Evolutionary conservation across 2,888 invertebrate species (phyloP), one percentile per base, ranked within the genome.

Genomic region (Germaria angustata): DNA sequence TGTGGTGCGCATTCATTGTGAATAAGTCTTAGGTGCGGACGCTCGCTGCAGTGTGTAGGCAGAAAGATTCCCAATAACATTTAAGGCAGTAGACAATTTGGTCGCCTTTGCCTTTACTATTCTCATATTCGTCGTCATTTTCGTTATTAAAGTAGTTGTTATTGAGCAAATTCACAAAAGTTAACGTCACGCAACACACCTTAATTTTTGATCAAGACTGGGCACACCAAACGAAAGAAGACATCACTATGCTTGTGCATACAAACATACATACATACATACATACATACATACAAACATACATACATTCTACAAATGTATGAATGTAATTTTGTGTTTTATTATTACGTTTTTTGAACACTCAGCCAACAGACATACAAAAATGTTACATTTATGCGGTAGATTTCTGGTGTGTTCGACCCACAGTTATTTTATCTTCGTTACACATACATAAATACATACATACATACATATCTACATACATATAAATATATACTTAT

Each of bases 171-270:
- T 82, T 81, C 57, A 79, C 72, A 71, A 79, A 71, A 78, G 46
- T 69, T 61, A 75, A 76, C 80, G 84, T 84, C 85, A 84, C 81
- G 84, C 82, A 84, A 84, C 85, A 85, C 85, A 85, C 85, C 85
- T 85, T 84, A 72, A 80, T 83, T 84, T 75, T 65, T 39, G 75
- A 82, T 82, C 75, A 71, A 82, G 51, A 75, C 82, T 71, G 79
- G 82, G 82, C 79, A 82, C 79, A 79, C 41, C 69, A 41, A 44
- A 72, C 63, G 32, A 77, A 68, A 76, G 57, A 75, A 75, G 53
- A 61, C 59, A 61, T 51, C 57, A 28, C 59, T 13, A 59, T 36
- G 32, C 11, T 17, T 8, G 22, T 22, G 46, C 32, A 39, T 0
- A 34, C 4, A 28, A 17, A 57, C 44, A 39, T 0, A 53, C 66